Percentiles rank a stretch among this genome's conserved stretches.
Evolutionary conservation across 1,140 invertebrate species (phyloP).

Genomic region (Popillia japonica): DNA sequence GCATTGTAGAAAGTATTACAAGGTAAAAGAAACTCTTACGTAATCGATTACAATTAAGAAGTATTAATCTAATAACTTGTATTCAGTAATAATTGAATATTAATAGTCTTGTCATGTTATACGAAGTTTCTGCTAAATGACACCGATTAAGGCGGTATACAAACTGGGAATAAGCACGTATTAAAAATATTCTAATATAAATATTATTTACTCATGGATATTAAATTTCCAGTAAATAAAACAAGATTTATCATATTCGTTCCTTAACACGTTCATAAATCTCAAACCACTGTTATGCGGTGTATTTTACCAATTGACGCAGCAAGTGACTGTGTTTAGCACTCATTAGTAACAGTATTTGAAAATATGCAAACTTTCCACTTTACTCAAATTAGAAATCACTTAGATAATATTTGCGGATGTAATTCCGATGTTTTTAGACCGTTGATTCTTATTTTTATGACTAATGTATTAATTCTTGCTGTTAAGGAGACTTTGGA

Average conservation of each 20-base stretch:
- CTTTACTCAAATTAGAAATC: constrained; percentile 15
- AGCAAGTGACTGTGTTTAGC: neutral
- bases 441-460: neutral
- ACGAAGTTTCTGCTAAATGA: neutral
- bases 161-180: neutral
- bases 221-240: neutral
- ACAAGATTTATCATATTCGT: neutral
- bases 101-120: neutral
- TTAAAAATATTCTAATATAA: neutral
- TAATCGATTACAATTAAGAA: constrained; percentile 17
- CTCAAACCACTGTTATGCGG: neutral
- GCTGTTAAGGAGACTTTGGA: too few relatives aligned
- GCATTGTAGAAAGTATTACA: constrained; percentile 25
- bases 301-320: constrained; percentile 3
- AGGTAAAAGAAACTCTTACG: constrained; percentile 33
- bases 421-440: neutral
- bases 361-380: neutral
- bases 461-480: too few relatives aligned
- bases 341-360: neutral
- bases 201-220: neutral
- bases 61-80: constrained; percentile 27
- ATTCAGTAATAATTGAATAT: constrained; percentile 24
- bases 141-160: neutral
- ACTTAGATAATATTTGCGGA: neutral
- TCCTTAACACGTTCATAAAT: neutral